Evolutionary conservation across 1,140 invertebrate species (phyloP).

Genomic region (Cydia splendana): DNA sequence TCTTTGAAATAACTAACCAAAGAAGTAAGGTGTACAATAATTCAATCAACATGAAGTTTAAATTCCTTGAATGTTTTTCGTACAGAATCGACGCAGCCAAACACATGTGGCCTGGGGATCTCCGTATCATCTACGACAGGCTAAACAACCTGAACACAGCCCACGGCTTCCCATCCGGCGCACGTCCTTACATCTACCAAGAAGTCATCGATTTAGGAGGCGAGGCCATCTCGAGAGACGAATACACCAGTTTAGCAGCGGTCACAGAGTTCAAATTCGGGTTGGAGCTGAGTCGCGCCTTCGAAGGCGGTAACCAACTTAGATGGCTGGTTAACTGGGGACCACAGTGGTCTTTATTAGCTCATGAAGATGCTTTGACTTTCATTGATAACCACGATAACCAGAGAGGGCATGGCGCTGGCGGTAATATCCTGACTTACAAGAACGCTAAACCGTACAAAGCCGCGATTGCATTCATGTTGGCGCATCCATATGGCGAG

Average conservation of each 20-base stretch:
- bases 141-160: constrained; percentile 80
- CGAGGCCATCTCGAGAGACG: constrained; percentile 59
- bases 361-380: constrained; percentile 63
- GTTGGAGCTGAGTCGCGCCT: constrained; percentile 64
- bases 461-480: constrained; percentile 88
- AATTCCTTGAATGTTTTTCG: not conserved
- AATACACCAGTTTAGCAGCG: constrained; percentile 83
- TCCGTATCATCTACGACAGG: constrained; percentile 58
- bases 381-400: constrained; percentile 84
- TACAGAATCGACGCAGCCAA: constrained; percentile 83
- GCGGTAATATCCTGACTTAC: constrained; percentile 80
- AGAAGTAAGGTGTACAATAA: not conserved
- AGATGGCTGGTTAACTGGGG: constrained; percentile 69
- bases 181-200: constrained; percentile 85
- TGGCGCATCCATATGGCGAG: constrained; percentile 87
- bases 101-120: constrained; percentile 86
- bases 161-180: constrained; percentile 77
- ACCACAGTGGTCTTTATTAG: constrained; percentile 68
- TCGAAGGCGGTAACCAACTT: constrained; percentile 59
- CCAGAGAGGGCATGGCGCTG: constrained; percentile 75
- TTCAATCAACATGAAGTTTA: no score
- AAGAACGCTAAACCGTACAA: constrained; percentile 82
- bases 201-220: constrained; percentile 88
- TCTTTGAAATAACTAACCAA: not conserved
- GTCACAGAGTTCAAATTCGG: constrained; percentile 88